A percentile compares a stretch with the other conserved stretches of the same genome.
Evolutionary conservation across 2,113 vertebrate genomes (phyloP).

Genomic region (Cathartes aura): DNA sequence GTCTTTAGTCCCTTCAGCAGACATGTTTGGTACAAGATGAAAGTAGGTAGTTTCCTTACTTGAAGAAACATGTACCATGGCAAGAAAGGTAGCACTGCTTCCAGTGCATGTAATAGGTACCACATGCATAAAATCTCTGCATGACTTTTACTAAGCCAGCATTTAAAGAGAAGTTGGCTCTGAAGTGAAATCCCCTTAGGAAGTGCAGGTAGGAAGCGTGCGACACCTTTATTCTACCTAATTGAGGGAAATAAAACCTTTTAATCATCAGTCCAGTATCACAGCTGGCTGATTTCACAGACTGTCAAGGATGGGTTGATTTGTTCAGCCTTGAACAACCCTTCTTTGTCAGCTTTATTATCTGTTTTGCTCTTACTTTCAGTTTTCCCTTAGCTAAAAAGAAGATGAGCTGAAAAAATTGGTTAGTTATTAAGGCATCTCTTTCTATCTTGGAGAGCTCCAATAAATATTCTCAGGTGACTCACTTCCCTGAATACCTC

Average conservation of each 20-base stretch:
- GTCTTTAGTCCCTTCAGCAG: background rate
- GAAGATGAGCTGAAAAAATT: background rate
- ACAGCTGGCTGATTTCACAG: background rate
- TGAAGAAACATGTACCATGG: background rate
- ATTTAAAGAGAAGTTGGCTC: background rate
- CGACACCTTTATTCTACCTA: background rate
- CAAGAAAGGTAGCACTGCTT: background rate
- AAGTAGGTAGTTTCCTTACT: background rate
- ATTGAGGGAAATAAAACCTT: background rate
- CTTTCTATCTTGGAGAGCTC: background rate
- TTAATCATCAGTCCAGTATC: background rate
- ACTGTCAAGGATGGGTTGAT: background rate
- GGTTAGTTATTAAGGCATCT: background rate
- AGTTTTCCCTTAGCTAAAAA: background rate
- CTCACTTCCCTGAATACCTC: background rate
- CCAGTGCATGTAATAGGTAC: background rate
- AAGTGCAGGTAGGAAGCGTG: background rate
- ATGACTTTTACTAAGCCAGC: background rate
- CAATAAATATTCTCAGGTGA: background rate
- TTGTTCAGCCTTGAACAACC: background rate
- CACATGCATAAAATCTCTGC: background rate
- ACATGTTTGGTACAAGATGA: background rate
- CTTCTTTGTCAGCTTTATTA: background rate
- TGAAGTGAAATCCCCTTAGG: background rate
- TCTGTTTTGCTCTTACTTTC: background rate